Evolutionary conservation across 2,797 vertebrate species (phyloP).

Genomic region (Avahi laniger): DNA sequence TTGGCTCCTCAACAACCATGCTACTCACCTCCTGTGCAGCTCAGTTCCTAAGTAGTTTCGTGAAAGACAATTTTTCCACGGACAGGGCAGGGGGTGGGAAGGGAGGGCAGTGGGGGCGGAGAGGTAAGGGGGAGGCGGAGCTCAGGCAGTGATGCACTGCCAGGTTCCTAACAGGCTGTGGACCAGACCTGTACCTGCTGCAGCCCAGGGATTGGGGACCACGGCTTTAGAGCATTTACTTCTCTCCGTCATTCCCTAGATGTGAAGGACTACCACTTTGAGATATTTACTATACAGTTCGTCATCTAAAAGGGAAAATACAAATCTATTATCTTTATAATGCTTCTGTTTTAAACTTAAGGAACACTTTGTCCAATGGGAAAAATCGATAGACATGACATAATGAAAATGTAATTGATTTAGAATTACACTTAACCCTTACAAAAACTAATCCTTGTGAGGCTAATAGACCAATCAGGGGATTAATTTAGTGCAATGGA

Average conservation of each 20-base stretch:
- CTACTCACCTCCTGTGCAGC: too few relatives aligned
- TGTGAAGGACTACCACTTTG: neutral
- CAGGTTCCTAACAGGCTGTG: too few relatives aligned
- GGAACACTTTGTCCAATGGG: neutral
- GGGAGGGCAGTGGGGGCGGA: too few relatives aligned
- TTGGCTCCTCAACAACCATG: too few relatives aligned
- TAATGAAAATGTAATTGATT: slow-evolving; percentile 54
- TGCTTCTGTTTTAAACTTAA: slow-evolving; percentile 12
- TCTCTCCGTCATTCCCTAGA: neutral
- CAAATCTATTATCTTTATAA: neutral
- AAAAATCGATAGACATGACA: slow-evolving; percentile 6
- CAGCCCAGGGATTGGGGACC: too few relatives aligned
- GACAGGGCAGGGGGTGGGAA: too few relatives aligned
- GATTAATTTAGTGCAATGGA: slow-evolving; percentile 47
- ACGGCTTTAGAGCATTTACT: neutral
- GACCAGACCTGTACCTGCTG: accelerated
- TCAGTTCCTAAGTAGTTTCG: too few relatives aligned
- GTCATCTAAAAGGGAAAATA: slow-evolving; percentile 11
- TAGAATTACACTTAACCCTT: slow-evolving; percentile 39
- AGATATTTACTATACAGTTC: neutral
- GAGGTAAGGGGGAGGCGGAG: too few relatives aligned
- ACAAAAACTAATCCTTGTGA: slow-evolving; percentile 1
- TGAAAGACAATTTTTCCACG: too few relatives aligned
- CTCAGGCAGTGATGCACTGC: too few relatives aligned
- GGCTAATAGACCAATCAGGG: neutral